Conservation (phyloP, 2,888 invertebrate species). For the Coecobrya sp. region DNA sequence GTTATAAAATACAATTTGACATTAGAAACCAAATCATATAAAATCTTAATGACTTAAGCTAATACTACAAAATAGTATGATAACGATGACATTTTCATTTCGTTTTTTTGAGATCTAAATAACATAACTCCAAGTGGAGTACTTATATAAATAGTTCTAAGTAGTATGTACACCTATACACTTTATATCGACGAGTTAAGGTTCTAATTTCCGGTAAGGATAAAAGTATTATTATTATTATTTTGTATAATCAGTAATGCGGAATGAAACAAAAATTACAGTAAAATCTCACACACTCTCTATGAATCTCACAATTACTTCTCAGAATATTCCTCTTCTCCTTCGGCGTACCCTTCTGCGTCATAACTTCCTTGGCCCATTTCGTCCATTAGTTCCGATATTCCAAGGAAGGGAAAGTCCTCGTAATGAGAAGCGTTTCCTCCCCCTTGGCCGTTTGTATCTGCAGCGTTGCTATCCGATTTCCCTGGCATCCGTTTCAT, state of each 20-base stretch:
- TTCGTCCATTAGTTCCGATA: conserved; percentile 86
- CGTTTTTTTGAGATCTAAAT: conserved; percentile 44
- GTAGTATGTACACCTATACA: not conserved
- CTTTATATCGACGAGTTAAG: not conserved
- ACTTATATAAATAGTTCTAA: not conserved
- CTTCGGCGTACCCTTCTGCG: conserved; percentile 74
- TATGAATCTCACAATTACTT: conserved; percentile 50
- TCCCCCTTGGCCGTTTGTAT: conserved; percentile 58
- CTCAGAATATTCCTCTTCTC: conserved; percentile 78
- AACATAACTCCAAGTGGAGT: conserved; percentile 17
- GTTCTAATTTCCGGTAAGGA: not conserved
- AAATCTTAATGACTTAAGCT: not conserved
- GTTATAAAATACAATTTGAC: conserved; percentile 18
- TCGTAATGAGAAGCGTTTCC: conserved; percentile 67
- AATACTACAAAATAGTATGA: conserved; percentile 10
- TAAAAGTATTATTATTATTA: no score
- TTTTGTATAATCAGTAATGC: not conserved
- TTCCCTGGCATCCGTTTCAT: conserved; percentile 67
- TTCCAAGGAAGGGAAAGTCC: conserved; percentile 83
- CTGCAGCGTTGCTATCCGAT: conserved; percentile 15
- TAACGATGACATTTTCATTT: conserved; percentile 19
- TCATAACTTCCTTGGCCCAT: conserved; percentile 83
- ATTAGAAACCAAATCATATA: not conserved
- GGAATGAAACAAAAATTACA: not conserved
- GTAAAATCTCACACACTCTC: conserved; percentile 13